Evolutionary conservation across 2,113 vertebrate species (phyloP).

Genomic region (Synchiropus splendidus): DNA sequence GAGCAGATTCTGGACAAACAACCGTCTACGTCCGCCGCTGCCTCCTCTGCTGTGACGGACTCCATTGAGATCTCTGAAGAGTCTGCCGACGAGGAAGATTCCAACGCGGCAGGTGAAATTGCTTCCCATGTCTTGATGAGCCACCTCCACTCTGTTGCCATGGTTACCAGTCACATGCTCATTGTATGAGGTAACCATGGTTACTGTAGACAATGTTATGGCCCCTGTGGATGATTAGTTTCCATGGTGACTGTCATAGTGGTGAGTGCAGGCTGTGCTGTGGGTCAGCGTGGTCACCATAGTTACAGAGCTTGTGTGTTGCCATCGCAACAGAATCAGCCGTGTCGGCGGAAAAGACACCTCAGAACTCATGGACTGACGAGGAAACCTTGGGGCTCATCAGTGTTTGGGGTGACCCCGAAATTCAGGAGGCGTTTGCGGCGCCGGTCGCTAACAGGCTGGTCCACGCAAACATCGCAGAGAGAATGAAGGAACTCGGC

Average conservation of each 20-base stretch:
- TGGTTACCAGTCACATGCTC: neutral
- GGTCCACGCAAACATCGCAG: constrained; percentile 50
- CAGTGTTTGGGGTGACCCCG: constrained; percentile 55
- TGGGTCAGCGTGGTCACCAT: no score
- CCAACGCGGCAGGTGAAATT: constrained; percentile 36
- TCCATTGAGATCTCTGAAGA: constrained; percentile 59
- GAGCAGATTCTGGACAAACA: constrained; percentile 62
- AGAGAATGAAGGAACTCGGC: constrained; percentile 39
- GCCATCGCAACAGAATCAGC: no score
- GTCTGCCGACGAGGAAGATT: constrained; percentile 29
- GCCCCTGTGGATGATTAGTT: no score
- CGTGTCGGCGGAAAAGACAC: constrained; percentile 9
- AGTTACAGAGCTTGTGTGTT: no score
- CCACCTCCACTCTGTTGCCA: no score
- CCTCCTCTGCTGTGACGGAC: constrained; percentile 10
- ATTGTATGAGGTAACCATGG: neutral
- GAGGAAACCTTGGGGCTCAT: constrained; percentile 52
- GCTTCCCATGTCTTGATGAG: neutral
- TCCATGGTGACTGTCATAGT: no score
- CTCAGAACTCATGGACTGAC: constrained; percentile 41
- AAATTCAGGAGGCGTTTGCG: constrained; percentile 46
- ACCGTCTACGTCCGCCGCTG: constrained; percentile 39
- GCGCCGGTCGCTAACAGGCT: constrained; percentile 47
- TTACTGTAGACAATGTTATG: neutral
- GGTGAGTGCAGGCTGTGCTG: no score